A percentile compares a stretch with the other conserved stretches of the same genome.
These are phyloP conservation scores for Neosalanx taihuensis DNA, from an alignment of 2,797 vertebrate species.

Conservation along the genomic window DNA sequence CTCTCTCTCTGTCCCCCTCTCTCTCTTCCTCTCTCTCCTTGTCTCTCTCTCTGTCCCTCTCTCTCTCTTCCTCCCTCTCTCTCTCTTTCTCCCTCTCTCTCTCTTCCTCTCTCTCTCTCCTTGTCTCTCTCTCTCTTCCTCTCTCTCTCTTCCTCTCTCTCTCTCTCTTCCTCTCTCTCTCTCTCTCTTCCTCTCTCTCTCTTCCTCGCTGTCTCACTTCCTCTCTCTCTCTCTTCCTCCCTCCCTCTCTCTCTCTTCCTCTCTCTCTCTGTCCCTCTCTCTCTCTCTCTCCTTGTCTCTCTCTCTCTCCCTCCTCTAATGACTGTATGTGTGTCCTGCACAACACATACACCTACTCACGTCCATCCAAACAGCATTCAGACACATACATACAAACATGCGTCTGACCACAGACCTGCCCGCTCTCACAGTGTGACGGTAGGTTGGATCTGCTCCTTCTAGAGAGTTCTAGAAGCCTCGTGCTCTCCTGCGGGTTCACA, in stretches of 20 bases:
- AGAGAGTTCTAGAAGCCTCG: no score
- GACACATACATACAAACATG: constrained; percentile 48
- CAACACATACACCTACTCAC: not conserved
- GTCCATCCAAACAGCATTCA: constrained; percentile 33
- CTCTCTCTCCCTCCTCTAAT: constrained; percentile 11
- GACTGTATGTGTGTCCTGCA: not conserved
- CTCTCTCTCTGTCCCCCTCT: no score
- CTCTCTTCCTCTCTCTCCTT: no score
- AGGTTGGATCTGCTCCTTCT: no score
- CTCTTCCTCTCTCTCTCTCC: constrained; percentile 38
- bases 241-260: constrained; percentile 4
- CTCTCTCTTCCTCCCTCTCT: constrained; percentile 21
- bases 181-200: constrained; percentile 14
- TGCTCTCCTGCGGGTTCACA: no score
- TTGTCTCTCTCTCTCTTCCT: not conserved
- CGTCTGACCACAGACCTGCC: constrained; percentile 57
- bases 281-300: constrained; percentile 12
- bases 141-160: not conserved
- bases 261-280: constrained; percentile 1
- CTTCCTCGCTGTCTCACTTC: constrained; percentile 12
- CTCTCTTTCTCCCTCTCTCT: constrained; percentile 38
- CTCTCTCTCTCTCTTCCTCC: constrained; percentile 14
- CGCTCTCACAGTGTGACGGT: not conserved
- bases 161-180: constrained; percentile 10
- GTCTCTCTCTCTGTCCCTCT: not conserved